phyloP scores from a whole-genome alignment of 92 coral and sea anemone species.

The Zoanthus gigantus region DNA sequence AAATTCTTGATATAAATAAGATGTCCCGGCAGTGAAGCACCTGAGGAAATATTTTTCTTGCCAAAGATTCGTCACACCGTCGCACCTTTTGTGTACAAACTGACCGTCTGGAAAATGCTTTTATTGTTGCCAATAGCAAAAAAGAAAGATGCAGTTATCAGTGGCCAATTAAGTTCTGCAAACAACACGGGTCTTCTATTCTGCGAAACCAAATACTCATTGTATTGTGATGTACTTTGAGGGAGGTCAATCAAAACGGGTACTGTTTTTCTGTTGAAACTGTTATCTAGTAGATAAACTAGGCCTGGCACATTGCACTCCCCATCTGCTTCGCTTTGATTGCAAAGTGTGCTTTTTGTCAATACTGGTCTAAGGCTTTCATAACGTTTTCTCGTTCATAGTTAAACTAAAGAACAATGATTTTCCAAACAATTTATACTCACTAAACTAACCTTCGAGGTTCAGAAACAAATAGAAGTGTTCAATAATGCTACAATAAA shows the following conservation, averaged over 20 bases:
- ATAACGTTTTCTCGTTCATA: slow-evolving; percentile 42
- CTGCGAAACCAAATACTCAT: slow-evolving; percentile 37
- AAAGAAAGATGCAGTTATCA: slow-evolving; percentile 16
- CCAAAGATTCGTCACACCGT: slow-evolving; percentile 37
- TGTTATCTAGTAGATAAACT: slow-evolving; percentile 35
- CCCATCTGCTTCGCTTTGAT: slow-evolving; percentile 49
- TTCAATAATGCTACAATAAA: not conserved
- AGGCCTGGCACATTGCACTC: slow-evolving; percentile 4
- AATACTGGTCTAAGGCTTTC: slow-evolving; percentile 32
- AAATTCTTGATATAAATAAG: not conserved
- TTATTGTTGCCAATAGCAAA: slow-evolving; percentile 27
- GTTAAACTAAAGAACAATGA: slow-evolving; percentile 30
- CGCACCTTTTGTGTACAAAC: slow-evolving; percentile 44
- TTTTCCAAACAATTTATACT: slow-evolving; percentile 22
- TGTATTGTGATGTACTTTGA: slow-evolving; percentile 47
- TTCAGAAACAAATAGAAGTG: not conserved
- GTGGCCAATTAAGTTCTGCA: slow-evolving; percentile 31
- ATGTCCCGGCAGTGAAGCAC: slow-evolving; percentile 8
- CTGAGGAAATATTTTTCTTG: slow-evolving; percentile 40
- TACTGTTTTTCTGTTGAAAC: slow-evolving; percentile 47
- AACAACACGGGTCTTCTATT: slow-evolving; percentile 38
- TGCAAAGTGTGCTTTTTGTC: slow-evolving; percentile 46
- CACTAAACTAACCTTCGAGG: not conserved
- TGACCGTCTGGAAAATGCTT: slow-evolving; percentile 30
- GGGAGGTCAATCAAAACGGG: slow-evolving; percentile 46